Evolutionary conservation across 2,797 vertebrate species (phyloP).

Genomic region (Argentina silus): DNA sequence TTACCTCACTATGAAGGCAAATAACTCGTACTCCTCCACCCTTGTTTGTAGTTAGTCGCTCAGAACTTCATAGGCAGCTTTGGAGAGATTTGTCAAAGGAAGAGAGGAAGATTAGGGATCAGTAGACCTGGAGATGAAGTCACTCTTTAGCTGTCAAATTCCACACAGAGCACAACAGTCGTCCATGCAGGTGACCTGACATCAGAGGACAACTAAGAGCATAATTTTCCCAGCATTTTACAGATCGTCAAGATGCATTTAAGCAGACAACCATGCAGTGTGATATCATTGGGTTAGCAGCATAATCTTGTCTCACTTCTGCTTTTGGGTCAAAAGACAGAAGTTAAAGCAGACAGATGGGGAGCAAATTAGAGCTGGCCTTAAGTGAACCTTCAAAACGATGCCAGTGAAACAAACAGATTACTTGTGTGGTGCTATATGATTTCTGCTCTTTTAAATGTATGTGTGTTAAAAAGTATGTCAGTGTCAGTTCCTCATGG

Average conservation of each 20-base stretch:
- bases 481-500: neutral
- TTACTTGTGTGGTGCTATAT: constrained; percentile 11
- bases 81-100: constrained; percentile 33
- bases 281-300: neutral
- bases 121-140: neutral
- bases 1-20: neutral
- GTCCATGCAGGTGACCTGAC: neutral
- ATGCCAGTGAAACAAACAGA: constrained; percentile 14
- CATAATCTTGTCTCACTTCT: no score
- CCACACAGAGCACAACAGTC: neutral
- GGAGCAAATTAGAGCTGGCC: neutral
- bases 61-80: constrained; percentile 35
- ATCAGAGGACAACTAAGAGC: neutral
- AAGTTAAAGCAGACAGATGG: constrained; percentile 7
- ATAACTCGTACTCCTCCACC: constrained; percentile 14
- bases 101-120: neutral
- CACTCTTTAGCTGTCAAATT: neutral
- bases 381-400: constrained; percentile 9
- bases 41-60: constrained; percentile 22
- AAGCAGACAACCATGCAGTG: neutral
- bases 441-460: neutral
- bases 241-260: neutral
- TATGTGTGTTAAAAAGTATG: neutral
- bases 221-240: neutral
- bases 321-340: constrained; percentile 1